Evolutionary conservation across 64 coral and sea anemone species (phyloP).

Genomic region (Acropora tenuis): DNA sequence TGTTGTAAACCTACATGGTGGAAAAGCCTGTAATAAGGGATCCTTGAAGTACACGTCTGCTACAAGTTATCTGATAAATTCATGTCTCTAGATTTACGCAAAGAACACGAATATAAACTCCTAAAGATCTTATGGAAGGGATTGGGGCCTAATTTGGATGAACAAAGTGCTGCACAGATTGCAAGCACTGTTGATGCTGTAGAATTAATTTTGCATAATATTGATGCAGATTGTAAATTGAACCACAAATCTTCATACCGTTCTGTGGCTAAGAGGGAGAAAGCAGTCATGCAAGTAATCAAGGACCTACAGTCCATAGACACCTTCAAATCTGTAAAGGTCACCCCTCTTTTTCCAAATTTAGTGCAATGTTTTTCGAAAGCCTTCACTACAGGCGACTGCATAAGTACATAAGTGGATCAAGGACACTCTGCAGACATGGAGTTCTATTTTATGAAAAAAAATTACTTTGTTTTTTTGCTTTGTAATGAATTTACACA

Average conservation of each 20-base stretch:
- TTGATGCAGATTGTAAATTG: conserved; percentile 36
- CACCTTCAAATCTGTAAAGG: conserved; percentile 15
- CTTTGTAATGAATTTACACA: background rate
- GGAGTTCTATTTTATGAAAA: conserved; percentile 9
- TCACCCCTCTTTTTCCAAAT: conserved; percentile 46
- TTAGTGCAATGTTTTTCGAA: conserved; percentile 33
- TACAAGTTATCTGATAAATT: no score
- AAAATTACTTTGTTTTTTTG: background rate
- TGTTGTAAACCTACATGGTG: conserved; percentile 19
- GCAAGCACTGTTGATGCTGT: conserved; percentile 13
- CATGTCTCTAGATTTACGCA: conserved; percentile 26
- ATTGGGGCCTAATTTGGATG: conserved; percentile 41
- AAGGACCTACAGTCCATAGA: conserved; percentile 32
- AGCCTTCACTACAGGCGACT: conserved; percentile 48
- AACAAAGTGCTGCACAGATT: conserved; percentile 31
- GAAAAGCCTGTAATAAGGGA: background rate
- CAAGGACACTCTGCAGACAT: conserved; percentile 28
- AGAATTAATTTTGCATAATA: conserved; percentile 19
- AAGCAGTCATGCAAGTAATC: conserved; percentile 46
- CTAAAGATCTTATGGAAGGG: conserved; percentile 29
- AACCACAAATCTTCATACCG: background rate
- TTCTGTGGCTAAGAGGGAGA: conserved; percentile 20
- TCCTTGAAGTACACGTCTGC: no score
- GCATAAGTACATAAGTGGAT: conserved; percentile 53
- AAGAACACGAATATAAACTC: conserved; percentile 30